Evolutionary conservation across 2,113 vertebrate genomes (phyloP).

Genomic region (Theropithecus gelada): DNA sequence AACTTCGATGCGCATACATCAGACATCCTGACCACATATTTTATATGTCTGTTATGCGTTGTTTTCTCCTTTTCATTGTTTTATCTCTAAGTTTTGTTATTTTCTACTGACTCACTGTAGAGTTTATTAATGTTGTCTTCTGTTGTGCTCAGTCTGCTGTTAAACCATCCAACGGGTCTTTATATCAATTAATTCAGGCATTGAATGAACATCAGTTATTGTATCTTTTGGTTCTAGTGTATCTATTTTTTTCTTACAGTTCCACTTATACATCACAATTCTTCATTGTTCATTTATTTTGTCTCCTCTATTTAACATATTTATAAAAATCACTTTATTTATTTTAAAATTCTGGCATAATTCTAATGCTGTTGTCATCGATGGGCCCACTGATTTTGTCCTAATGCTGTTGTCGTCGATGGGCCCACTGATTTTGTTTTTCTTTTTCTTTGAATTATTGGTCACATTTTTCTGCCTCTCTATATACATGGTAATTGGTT

Average conservation of each 20-base stretch:
- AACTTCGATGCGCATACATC: background rate
- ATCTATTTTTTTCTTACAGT: background rate
- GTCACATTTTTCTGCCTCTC: background rate
- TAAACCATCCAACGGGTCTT: background rate
- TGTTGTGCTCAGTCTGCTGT: background rate
- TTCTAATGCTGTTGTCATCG: no score
- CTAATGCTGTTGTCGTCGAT: no score
- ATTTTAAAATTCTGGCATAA: background rate
- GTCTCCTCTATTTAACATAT: background rate
- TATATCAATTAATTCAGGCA: background rate
- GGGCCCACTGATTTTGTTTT: background rate
- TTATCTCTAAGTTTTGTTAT: background rate
- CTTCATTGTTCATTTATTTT: background rate
- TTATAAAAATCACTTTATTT: background rate
- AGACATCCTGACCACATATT: background rate
- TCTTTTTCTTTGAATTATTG: background rate
- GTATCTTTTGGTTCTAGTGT: background rate
- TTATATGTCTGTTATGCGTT: background rate
- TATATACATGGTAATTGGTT: background rate
- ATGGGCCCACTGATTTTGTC: background rate
- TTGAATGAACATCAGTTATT: background rate
- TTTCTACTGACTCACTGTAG: background rate
- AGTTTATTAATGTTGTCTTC: background rate
- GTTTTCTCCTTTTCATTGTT: background rate
- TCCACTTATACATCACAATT: background rate